These are phyloP conservation scores for Etheostoma perlongum DNA, from an alignment of 2,797 vertebrate species.

Conservation along the genomic window DNA sequence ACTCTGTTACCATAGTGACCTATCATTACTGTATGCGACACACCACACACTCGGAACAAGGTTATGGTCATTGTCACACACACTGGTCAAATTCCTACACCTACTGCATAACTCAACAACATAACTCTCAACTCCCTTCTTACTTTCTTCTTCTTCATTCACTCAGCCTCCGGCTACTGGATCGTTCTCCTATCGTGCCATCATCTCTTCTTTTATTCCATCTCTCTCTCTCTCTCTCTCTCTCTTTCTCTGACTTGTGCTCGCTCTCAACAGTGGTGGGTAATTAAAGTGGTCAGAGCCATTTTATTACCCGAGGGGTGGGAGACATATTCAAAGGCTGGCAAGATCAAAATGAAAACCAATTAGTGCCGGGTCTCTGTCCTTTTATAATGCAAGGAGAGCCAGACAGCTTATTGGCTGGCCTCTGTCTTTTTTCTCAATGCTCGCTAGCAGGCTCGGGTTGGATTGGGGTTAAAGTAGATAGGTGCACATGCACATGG, in stretches of 20 bases:
- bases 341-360: slow-evolving; percentile 79
- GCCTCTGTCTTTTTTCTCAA: slow-evolving; percentile 48
- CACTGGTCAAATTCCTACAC: slow-evolving; percentile 21
- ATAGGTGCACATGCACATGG: slow-evolving; percentile 38
- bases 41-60: slow-evolving; percentile 1
- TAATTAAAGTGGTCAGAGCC: slow-evolving; percentile 75
- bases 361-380: slow-evolving; percentile 74
- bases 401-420: slow-evolving; percentile 50
- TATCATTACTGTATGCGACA: not conserved
- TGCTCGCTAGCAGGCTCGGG: slow-evolving; percentile 25
- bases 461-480: slow-evolving; percentile 51
- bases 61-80: not conserved
- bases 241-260: slow-evolving; percentile 19
- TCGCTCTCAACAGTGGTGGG: slow-evolving; percentile 47
- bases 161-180: slow-evolving; percentile 27
- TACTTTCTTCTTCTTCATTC: slow-evolving; percentile 13
- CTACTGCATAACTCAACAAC: slow-evolving; percentile 4
- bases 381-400: slow-evolving; percentile 62
- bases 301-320: slow-evolving; percentile 69
- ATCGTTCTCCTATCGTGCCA: slow-evolving; percentile 49
- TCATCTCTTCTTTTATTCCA: slow-evolving; percentile 46
- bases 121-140: not conserved
- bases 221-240: slow-evolving; percentile 4
- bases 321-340: slow-evolving; percentile 73
- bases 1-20: not conserved